Evolutionary conservation across 2,113 vertebrate species (phyloP).

Genomic region (Strigops habroptila): DNA sequence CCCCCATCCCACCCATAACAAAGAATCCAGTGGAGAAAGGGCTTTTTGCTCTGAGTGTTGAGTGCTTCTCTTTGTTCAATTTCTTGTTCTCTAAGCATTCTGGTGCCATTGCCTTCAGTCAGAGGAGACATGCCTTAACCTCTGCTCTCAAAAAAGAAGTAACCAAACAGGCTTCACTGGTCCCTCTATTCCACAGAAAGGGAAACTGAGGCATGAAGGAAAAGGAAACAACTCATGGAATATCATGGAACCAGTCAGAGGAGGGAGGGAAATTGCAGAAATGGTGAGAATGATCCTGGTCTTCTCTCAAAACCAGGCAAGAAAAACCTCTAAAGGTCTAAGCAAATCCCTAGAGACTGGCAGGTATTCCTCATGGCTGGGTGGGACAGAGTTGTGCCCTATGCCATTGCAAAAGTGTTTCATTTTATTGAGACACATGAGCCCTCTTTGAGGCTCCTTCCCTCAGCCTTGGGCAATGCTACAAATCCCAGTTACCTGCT

Average conservation of each 20-base stretch:
- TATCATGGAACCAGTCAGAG: not conserved
- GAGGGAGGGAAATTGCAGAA: not conserved
- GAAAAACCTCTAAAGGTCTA: not conserved
- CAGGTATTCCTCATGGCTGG: too few species aligned
- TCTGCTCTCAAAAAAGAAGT: not conserved
- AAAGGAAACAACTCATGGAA: not conserved
- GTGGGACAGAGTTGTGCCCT: not conserved
- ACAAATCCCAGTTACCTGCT: not conserved
- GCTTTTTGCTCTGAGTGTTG: not conserved
- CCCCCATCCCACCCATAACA: not conserved
- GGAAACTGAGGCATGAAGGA: not conserved
- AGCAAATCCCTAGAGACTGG: not conserved
- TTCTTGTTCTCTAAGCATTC: not conserved
- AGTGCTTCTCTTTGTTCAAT: not conserved
- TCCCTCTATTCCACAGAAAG: not conserved
- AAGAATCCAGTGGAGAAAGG: not conserved
- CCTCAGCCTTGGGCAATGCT: not conserved
- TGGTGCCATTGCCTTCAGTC: not conserved
- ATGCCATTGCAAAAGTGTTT: not conserved
- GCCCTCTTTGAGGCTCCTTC: not conserved
- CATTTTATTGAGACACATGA: not conserved
- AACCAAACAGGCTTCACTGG: not conserved
- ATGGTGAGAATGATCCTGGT: not conserved
- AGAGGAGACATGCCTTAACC: not conserved
- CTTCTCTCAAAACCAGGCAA: not conserved